Base-by-base conservation (phyloP, 2,888 invertebrate genomes). In the Cosmia trapezina region DNA sequence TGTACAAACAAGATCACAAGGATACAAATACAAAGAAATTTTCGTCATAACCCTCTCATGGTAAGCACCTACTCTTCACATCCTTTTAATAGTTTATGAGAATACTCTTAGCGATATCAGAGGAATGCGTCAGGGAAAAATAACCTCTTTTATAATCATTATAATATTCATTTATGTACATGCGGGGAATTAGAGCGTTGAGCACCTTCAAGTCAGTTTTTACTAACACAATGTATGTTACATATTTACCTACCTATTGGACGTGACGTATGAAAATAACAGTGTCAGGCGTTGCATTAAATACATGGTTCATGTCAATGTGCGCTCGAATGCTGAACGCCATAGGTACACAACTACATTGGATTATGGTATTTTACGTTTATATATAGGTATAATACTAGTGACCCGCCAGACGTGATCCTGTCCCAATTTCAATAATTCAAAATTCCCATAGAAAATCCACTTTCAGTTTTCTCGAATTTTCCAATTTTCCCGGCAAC, bases 1-100 rank as follows among this genome's bases (percentile, higher is more conserved):
- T n/a, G 12, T 22, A 60, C 22, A 69, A 71, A 49, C 56, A 61
- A 64, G 51, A 64, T 76, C 53, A 64, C 57, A 71, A 28, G 22
- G 7, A 54, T 57, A 62, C 17, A 61, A 3, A 33, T 11, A 77
- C 60, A 68, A 75, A 81, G 56, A 70, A 45, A 76, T 79, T 70
- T 64, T 64, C 14, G 19, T 56, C 59, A 41, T 70, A 78, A 61
- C 62, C 62, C 45, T 59, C 43, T 71, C 59, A 37, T 54, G 47
- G 59, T 63, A 63, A 53, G 47, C 62, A n/a, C n/a, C n/a, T 28
- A 28, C 68, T 49, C 47, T 78, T 59, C 22, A 59, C 53, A 71
- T 77, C 49, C 56, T 77, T 75, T 68, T 62, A 68, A 62, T 73
- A 73, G 65, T 79, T 66, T 65, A 68, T 66, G 43, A 75, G 73